Conservation (phyloP, 2,888 invertebrate genomes). For the Dioctria rufipes region DNA sequence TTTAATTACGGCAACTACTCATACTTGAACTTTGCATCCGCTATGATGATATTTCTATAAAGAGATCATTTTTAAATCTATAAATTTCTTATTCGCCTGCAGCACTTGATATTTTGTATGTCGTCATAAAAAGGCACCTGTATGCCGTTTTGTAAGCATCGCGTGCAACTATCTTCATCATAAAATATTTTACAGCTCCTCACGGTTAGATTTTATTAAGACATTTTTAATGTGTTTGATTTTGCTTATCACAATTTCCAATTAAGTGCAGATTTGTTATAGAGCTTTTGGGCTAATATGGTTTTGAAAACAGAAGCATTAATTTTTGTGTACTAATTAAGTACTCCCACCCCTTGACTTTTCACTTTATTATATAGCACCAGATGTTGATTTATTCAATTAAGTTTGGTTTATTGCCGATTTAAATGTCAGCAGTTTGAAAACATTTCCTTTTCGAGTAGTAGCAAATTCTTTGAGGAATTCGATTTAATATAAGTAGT, state of each 20-base stretch:
- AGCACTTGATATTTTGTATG: conserved; percentile 14
- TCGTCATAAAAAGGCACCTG: conserved; percentile 27
- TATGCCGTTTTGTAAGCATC: background rate
- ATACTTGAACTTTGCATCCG: background rate
- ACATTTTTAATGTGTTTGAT: too few relatives aligned
- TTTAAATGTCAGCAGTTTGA: background rate
- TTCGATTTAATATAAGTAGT: background rate
- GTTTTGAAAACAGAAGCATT: too few relatives aligned
- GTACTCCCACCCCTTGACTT: background rate
- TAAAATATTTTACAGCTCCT: conserved; percentile 11
- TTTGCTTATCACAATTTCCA: too few relatives aligned
- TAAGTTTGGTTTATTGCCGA: background rate
- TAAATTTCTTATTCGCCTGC: background rate
- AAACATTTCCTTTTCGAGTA: background rate
- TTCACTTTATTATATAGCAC: background rate
- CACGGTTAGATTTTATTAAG: background rate
- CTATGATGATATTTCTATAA: conserved; percentile 10
- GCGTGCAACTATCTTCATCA: background rate
- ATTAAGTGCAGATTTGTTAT: too few relatives aligned
- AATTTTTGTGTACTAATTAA: background rate
- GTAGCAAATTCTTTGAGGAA: background rate
- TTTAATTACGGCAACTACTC: background rate
- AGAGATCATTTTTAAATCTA: conserved; percentile 19
- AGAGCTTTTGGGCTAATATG: too few relatives aligned
- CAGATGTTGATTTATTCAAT: background rate